These are phyloP conservation scores for Temnothorax longispinosus DNA, from an alignment of 1,140 invertebrate species.

Conservation along the genomic window DNA sequence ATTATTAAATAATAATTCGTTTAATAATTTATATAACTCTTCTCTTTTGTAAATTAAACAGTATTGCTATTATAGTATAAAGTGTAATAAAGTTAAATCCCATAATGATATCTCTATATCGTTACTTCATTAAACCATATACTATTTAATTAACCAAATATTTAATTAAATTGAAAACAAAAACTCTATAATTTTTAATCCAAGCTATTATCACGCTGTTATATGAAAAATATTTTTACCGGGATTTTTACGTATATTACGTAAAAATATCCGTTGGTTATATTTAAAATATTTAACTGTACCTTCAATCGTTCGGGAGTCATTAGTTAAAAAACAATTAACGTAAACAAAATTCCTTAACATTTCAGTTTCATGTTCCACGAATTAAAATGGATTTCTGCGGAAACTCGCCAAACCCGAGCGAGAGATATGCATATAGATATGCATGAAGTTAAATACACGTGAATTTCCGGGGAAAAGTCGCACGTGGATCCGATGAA, in stretches of 20 bases:
- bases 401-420: background rate
- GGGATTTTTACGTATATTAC: background rate
- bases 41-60: background rate
- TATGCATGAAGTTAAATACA: background rate
- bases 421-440: background rate
- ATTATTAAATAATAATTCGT: background rate
- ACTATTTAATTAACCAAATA: background rate
- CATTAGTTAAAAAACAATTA: background rate
- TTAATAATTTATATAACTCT: background rate
- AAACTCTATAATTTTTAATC: background rate
- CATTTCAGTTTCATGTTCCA: background rate
- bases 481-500: conserved; percentile 29
- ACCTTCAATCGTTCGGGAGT: background rate
- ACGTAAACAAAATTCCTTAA: background rate
- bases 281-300: background rate
- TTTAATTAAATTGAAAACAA: background rate
- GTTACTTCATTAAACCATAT: background rate
- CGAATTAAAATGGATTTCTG: background rate
- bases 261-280: background rate
- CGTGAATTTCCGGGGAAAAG: conserved; percentile 24
- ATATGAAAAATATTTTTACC: background rate
- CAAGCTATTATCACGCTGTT: background rate
- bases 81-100: background rate
- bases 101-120: background rate
- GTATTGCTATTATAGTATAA: background rate